Evolutionary conservation across 2,888 invertebrate genomes (phyloP).

Genomic region (Opisthograptis luteolata): DNA sequence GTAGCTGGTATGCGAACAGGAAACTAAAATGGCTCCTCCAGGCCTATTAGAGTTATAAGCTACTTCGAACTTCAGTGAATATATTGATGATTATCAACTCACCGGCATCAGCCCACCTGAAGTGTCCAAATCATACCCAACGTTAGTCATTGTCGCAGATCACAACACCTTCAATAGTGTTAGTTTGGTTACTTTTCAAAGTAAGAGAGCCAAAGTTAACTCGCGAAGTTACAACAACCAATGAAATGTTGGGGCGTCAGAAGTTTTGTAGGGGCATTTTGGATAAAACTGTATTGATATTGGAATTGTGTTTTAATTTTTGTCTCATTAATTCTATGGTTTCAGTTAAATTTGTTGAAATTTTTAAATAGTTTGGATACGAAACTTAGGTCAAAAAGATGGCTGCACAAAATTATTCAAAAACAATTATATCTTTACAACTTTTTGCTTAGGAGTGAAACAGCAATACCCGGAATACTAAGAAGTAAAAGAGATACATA

Average conservation of each 20-base stretch:
- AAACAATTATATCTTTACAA: too few relatives aligned
- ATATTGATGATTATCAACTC: slow-evolving; percentile 75
- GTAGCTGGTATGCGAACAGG: slow-evolving; percentile 12
- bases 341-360: too few relatives aligned
- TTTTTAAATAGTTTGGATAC: too few relatives aligned
- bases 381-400: too few relatives aligned
- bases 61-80: slow-evolving; percentile 24
- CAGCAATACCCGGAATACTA: too few relatives aligned
- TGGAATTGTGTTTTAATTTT: too few relatives aligned
- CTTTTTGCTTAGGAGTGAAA: too few relatives aligned
- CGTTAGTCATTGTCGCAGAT: slow-evolving; percentile 67
- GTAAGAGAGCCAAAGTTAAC: neutral
- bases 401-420: too few relatives aligned
- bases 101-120: slow-evolving; percentile 95
- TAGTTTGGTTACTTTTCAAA: slow-evolving; percentile 22
- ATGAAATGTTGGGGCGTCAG: neutral
- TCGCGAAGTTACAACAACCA: neutral
- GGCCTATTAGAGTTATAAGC: slow-evolving; percentile 20
- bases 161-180: slow-evolving; percentile 29
- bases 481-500: too few relatives aligned
- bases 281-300: too few relatives aligned
- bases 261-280: neutral
- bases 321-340: too few relatives aligned
- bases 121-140: slow-evolving; percentile 90
- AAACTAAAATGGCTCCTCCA: slow-evolving; percentile 61